These are phyloP conservation scores for Ephialtes manifestator DNA, from an alignment of 2,888 invertebrate genomes.

Conservation along the genomic window DNA sequence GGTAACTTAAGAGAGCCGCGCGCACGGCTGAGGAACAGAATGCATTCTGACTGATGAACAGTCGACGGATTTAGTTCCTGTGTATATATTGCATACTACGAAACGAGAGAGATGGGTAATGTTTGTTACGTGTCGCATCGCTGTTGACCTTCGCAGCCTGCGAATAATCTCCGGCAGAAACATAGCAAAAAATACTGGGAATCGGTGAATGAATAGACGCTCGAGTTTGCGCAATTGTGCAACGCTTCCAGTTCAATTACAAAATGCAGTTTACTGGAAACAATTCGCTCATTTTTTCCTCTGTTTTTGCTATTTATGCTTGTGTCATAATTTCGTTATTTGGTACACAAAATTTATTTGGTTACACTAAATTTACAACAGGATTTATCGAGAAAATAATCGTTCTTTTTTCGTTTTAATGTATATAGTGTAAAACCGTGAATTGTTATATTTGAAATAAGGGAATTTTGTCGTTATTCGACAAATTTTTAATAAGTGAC, in stretches of 20 bases:
- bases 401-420: too few relatives aligned
- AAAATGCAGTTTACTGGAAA: background rate
- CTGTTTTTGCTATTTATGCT: too few relatives aligned
- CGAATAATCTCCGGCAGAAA: constrained; percentile 6
- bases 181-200: background rate
- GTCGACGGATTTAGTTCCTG: background rate
- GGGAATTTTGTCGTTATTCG: too few relatives aligned
- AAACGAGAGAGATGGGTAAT: background rate
- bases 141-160: background rate
- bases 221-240: background rate
- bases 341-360: too few relatives aligned
- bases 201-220: background rate
- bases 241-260: background rate
- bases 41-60: background rate
- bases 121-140: background rate
- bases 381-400: too few relatives aligned
- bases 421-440: too few relatives aligned
- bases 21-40: background rate
- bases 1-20: background rate
- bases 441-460: too few relatives aligned
- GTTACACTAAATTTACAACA: background rate
- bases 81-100: background rate
- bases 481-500: too few relatives aligned
- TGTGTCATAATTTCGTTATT: too few relatives aligned
- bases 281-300: background rate